Base-by-base conservation (phyloP, 1,140 invertebrate genomes). In the Oncopeltus fasciatus region DNA sequence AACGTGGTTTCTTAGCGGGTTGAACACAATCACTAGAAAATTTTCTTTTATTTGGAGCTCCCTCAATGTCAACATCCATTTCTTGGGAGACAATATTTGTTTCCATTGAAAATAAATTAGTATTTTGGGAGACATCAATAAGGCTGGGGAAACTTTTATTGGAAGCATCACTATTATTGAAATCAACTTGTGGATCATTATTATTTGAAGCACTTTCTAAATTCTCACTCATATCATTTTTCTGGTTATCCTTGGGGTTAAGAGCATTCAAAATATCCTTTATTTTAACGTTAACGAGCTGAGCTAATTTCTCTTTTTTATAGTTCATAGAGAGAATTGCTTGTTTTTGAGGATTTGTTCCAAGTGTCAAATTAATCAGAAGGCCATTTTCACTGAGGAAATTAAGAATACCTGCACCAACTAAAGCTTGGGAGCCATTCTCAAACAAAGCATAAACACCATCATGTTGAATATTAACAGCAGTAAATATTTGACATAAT, bases 371-470 rank as follows among this genome's bases (percentile, higher is more conserved):
- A 68, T 93, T 86, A 33, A 93, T 75, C 18, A 90, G 67, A 67
- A 74, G 77, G 1, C 82, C 86, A 59, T 68, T 70, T 0, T 74
- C 72, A 0, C 88, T 87, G 21, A 87, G 80, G 49, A 79, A 78
- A 69, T 86, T 84, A 21, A 96, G 72, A 66, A 96, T 77, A 44
- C 88, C 82, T 0, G 92, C 90, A 28, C 87, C 80, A 16, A 92
- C 70, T 29, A 98, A 74, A 0, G 92, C 93, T 69, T 82, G 81
- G 49, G 84, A 88, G 20, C 88, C 88, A 66, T 86, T 90, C 68
- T 97, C 93, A 71, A 94, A 92, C 0, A 97, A 73, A 56, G 94
- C 73, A 73, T 89, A 89, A 51, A 80, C 83, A 1, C 88, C 87
- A 67, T 85, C 80, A 2, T 81, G 80, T 68, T 83, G 83, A 1